A percentile compares a stretch with the other conserved stretches of the same genome.
phyloP scores from a whole-genome alignment of 2,888 invertebrate genomes.

The Lasioglossum leucozonium region DNA sequence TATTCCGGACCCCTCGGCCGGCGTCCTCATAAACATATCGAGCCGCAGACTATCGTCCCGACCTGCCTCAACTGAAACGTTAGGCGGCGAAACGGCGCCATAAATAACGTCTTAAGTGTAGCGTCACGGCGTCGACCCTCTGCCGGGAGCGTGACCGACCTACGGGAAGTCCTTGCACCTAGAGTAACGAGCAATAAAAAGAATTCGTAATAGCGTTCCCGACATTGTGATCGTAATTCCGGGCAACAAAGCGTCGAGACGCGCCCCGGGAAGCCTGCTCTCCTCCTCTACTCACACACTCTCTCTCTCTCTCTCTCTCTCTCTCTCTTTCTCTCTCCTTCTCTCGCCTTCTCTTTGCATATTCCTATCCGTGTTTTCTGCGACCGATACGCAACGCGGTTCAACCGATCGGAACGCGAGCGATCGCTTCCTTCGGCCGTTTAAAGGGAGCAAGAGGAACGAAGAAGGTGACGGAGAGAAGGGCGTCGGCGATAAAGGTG shows the following conservation, averaged over 20 bases:
- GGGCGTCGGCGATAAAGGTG: conserved; percentile 81
- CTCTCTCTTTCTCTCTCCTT: no score
- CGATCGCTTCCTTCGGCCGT: conserved; percentile 58
- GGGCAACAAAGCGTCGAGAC: conserved; percentile 10
- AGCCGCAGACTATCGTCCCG: conserved; percentile 70
- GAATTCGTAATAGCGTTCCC: conserved; percentile 36
- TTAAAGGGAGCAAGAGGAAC: conserved; percentile 44
- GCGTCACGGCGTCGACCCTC: conserved; percentile 76
- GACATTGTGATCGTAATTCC: conserved; percentile 39
- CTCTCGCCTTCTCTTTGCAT: neutral
- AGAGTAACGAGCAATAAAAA: conserved; percentile 53
- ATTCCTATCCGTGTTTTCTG: neutral
- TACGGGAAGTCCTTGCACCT: conserved; percentile 58
- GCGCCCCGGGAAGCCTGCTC: neutral
- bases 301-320: no score
- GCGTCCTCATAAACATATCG: conserved; percentile 82
- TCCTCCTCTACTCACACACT: neutral
- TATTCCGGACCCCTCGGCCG: conserved; percentile 39
- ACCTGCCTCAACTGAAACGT: conserved; percentile 82
- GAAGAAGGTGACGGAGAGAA: conserved; percentile 63
- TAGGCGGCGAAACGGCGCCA: conserved; percentile 80
- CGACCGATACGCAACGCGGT: neutral
- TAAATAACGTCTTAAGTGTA: conserved; percentile 83
- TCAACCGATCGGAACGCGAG: conserved; percentile 17
- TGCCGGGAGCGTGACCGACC: conserved; percentile 57